Evolutionary conservation across 1,140 invertebrate species (phyloP), one percentile per base, ranked within the genome.

Genomic region (Drosophila orosa): DNA sequence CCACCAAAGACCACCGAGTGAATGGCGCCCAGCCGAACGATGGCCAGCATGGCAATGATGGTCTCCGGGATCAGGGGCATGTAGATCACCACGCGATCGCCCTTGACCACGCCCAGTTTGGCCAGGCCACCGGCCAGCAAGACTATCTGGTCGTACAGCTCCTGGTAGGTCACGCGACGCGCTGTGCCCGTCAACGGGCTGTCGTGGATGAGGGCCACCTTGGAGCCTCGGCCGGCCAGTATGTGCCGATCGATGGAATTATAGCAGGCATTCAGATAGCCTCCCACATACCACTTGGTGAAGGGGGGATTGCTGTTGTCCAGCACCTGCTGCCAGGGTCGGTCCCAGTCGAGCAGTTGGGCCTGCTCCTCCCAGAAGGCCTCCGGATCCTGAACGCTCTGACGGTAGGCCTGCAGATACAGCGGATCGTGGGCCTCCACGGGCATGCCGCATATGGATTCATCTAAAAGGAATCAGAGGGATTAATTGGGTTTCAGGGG

Each of bases 241-340:
- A 98, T 96, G 93, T 99, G 98, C 7, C 97, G 93, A 91, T 99
- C 98, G 3, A 99, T 92, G 1, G 97, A 96, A 92, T 99, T 99
- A 93, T 98, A 97, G 91, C 97, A 98, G 1, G 97, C 97, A 78
- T 98, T 99, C 81, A 98, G 91, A 93, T 98, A 95, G 5, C 97
- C 98, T 3, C 97, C 97, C 1, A 95, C 95, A 92, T 94, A 97
- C 98, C 98, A 98, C 95, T 97, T 97, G 10, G 97, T 97, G 79
- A 97, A 98, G 2, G 97, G 97, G 22, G 95, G 93, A 80, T 96
- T 95, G 13, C 94, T 95, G 78, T 97, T 95, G 80, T 98, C 97
- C 56, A 98, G 79, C 5, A 98, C 96, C 90, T 95, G 95, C 12
- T 90, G 61, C 96, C 97, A 98, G 0, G 95, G 95, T 78, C 95